These are phyloP conservation scores for Neodiprion pinetum DNA, from an alignment of 1,140 invertebrate species.

Conservation along the genomic window DNA sequence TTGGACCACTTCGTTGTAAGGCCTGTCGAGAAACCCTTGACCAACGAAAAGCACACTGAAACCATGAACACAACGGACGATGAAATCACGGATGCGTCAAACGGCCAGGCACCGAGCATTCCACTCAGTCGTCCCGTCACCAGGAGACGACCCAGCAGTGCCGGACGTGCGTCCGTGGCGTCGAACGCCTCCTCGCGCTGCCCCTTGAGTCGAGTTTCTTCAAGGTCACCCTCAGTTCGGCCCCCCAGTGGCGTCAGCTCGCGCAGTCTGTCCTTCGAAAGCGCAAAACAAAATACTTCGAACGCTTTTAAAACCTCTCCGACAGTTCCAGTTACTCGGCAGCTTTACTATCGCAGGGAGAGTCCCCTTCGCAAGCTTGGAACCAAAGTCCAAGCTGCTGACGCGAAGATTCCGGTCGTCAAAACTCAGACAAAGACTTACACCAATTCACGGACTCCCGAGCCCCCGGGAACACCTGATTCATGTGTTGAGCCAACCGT, in stretches of 20 bases:
- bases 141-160: not conserved
- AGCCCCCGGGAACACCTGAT: not conserved
- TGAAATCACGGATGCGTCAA: not conserved
- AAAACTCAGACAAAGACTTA: no score
- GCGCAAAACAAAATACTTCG: not conserved
- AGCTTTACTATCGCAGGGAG: not conserved
- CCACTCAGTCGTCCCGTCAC: not conserved
- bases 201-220: not conserved
- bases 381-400: not conserved
- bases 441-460: not conserved
- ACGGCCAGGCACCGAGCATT: not conserved
- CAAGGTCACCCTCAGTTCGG: not conserved
- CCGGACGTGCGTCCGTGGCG: not conserved
- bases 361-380: not conserved
- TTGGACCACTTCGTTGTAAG: constrained; percentile 45
- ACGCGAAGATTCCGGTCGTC: no score
- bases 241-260: not conserved
- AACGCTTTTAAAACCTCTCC: not conserved
- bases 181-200: not conserved
- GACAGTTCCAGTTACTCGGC: not conserved
- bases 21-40: not conserved
- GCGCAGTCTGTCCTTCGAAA: not conserved
- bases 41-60: not conserved
- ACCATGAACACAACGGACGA: constrained; percentile 2
- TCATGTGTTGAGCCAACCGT: not conserved